Percentiles rank a stretch among this genome's conserved stretches.
Conservation (phyloP, 2,888 invertebrate species). For the Cheilosia vernalis region DNA sequence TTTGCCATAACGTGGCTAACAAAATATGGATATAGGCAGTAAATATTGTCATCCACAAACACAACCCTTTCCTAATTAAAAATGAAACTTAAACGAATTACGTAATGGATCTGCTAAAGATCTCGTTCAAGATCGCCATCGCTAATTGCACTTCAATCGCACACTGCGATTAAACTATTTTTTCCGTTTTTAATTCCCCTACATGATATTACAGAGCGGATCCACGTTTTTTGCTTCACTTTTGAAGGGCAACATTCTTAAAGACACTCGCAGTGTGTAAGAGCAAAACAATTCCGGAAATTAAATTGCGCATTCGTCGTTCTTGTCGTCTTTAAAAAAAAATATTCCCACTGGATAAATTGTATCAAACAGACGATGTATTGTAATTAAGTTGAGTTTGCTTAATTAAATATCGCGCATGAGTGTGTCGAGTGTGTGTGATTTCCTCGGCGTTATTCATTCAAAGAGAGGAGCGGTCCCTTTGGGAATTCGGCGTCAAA, state of each 20-base stretch:
- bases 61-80: not conserved
- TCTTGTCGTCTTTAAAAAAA: not conserved
- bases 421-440: slow-evolving; percentile 26
- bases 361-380: slow-evolving; percentile 37
- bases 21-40: no score
- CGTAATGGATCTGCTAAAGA: slow-evolving; percentile 2
- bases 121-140: slow-evolving; percentile 13
- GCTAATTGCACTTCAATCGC: slow-evolving; percentile 32
- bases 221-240: slow-evolving; percentile 7
- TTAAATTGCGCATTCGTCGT: slow-evolving; percentile 45
- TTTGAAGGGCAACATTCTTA: slow-evolving; percentile 42
- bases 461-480: slow-evolving; percentile 4
- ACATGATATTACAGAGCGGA: slow-evolving; percentile 12
- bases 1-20: no score
- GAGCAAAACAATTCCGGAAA: slow-evolving; percentile 43
- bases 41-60: no score
- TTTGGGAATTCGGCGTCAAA: slow-evolving; percentile 41
- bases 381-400: slow-evolving; percentile 44
- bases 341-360: slow-evolving; percentile 42
- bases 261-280: slow-evolving; percentile 10
- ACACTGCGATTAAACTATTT: slow-evolving; percentile 11
- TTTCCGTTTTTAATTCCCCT: slow-evolving; percentile 30
- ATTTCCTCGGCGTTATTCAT: slow-evolving; percentile 17
- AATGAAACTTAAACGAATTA: not conserved
- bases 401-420: slow-evolving; percentile 51